These are phyloP conservation scores for Tetrax tetrax DNA, from an alignment of 2,113 vertebrate genomes.

Conservation along the genomic window DNA sequence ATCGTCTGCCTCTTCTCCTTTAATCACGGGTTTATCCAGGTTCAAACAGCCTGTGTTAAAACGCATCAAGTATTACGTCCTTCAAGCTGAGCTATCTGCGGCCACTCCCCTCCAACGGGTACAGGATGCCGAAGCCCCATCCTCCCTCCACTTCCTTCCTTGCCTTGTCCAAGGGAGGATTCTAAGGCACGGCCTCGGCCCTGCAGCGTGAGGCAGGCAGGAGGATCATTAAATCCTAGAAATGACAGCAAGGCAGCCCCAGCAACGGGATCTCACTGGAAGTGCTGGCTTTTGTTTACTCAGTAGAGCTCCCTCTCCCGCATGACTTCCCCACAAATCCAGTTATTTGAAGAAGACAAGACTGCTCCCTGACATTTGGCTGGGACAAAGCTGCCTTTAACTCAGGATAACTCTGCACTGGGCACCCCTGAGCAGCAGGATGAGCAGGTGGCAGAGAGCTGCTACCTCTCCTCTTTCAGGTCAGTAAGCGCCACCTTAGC, in stretches of 20 bases:
- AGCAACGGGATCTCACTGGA: not conserved
- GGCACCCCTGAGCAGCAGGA: not conserved
- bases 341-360: not conserved
- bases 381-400: not conserved
- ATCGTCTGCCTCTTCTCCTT: not conserved
- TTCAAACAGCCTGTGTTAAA: constrained; percentile 35
- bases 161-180: constrained; percentile 74
- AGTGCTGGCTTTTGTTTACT: not conserved
- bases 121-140: constrained; percentile 80
- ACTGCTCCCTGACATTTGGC: not conserved
- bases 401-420: not conserved
- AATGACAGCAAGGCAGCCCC: constrained; percentile 30
- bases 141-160: constrained; percentile 84
- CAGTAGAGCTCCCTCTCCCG: not conserved
- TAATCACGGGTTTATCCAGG: constrained; percentile 30
- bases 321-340: not conserved
- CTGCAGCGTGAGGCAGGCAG: not conserved
- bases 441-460: not conserved
- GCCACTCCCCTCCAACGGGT: constrained; percentile 71
- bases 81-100: constrained; percentile 27
- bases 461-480: not conserved
- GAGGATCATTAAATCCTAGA: constrained; percentile 5
- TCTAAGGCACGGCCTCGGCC: constrained; percentile 33
- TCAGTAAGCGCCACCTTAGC: not conserved
- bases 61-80: constrained; percentile 26